Evolutionary conservation across 2,113 vertebrate species (phyloP).

Genomic region (Macrotus californicus): DNA sequence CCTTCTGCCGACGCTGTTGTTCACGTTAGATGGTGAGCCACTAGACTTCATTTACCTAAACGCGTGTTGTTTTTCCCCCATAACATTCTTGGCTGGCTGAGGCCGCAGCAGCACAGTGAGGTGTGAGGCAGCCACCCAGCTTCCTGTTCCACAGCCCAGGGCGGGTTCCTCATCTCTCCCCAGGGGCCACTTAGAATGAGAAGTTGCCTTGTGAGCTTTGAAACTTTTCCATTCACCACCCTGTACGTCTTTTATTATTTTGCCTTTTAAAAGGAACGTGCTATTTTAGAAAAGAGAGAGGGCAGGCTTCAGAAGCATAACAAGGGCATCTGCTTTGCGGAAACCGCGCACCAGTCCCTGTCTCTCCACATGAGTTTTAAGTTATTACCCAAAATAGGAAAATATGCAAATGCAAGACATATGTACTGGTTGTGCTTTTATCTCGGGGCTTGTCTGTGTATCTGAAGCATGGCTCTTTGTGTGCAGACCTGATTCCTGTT

Average conservation of each 20-base stretch:
- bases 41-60: slow-evolving; percentile 25
- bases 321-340: slow-evolving; percentile 58
- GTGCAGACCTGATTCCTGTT: background rate
- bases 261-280: slow-evolving; percentile 56
- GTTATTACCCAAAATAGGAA: slow-evolving; percentile 38
- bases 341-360: background rate
- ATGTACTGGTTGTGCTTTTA: background rate
- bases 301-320: background rate
- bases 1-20: background rate
- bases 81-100: background rate
- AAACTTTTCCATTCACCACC: slow-evolving; percentile 52
- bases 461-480: background rate
- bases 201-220: slow-evolving; percentile 24
- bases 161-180: slow-evolving; percentile 48
- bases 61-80: rapidly evolving
- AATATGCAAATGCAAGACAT: slow-evolving; percentile 44
- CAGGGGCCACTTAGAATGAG: slow-evolving; percentile 16
- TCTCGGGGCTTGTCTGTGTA: background rate
- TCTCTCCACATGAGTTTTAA: slow-evolving; percentile 25
- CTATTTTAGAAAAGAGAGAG: slow-evolving; percentile 55
- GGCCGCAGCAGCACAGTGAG: background rate
- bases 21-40: background rate
- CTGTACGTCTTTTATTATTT: slow-evolving; percentile 57
- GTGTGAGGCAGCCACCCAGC: background rate
- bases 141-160: background rate